A percentile compares a stretch with the other conserved stretches of the same genome.
phyloP scores from a whole-genome alignment of 1,140 invertebrate species.

The Heliconius hermathena region DNA sequence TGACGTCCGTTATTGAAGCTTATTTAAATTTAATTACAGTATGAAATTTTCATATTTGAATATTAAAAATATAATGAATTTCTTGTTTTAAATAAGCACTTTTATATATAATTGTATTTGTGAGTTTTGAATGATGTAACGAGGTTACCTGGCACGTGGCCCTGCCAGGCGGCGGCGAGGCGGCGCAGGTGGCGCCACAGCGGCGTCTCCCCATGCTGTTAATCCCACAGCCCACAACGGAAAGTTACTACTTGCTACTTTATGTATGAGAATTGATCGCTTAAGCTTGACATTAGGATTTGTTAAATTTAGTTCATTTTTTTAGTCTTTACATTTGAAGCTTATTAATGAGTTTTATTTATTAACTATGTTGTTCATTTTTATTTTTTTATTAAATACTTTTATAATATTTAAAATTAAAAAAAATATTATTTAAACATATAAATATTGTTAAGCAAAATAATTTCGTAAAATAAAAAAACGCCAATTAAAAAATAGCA shows the following conservation, averaged over 20 bases:
- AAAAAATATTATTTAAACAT: no score
- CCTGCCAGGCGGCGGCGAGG: constrained; percentile 53
- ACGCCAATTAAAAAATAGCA: background rate
- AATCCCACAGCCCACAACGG: constrained; percentile 61
- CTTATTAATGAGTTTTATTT: background rate
- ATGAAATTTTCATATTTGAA: no score
- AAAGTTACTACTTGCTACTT: constrained; percentile 41
- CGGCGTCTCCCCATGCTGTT: constrained; percentile 79
- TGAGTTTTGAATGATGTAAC: background rate
- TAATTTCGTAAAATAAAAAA: background rate
- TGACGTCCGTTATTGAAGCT: no score
- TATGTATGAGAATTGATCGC: constrained; percentile 40
- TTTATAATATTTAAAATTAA: no score
- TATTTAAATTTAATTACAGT: no score
- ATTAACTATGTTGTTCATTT: background rate
- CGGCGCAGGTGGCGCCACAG: constrained; percentile 68
- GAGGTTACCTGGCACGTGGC: constrained; percentile 15
- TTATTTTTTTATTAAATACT: background rate
- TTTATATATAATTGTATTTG: background rate
- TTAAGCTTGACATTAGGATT: background rate
- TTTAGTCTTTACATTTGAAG: background rate
- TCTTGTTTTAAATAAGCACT: background rate
- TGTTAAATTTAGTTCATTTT: background rate
- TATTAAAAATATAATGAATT: background rate
- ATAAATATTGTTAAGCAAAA: no score